Evolutionary conservation across 2,113 vertebrate species (phyloP), one percentile per base, ranked within the genome.

Genomic region (Paramormyrops kingsleyae): DNA sequence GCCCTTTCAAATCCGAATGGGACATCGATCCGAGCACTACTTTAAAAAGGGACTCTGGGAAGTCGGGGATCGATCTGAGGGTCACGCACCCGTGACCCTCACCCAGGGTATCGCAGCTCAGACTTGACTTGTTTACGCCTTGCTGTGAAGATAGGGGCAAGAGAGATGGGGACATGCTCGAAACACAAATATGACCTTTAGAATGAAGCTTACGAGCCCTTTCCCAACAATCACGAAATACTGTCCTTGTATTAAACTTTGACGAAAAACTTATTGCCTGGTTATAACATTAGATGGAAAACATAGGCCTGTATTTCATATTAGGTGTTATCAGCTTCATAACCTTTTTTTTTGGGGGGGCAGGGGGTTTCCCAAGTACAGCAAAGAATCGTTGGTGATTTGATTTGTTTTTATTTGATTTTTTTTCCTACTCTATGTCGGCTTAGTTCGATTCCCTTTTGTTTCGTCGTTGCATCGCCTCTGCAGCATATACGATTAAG

Each of bases 21-120:
- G 95, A 94, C 94, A 95, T 95, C 94, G 96, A 95, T 96, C 93
- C 94, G 92, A 90, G 92, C 80, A 93, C 92, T 92, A 90, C 95
- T 94, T 94, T 92, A 92, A 91, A 93, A 87, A 94, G 92, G 94
- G 92, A 93, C 94, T 94, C 94, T 93, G 94, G 95, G 93, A 94
- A 94, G 94, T 92, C 90, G 62, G 52, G 12, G 90, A 94, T 94
- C 89, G 95, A 95, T 95, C 94, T 88, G 91, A 89, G 93, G 94
- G 94, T 96, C 95, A 94, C 87, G 93, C 94, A 92, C 93, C 91
- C 88, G 88, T 84, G 91, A 92, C 92, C 93, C 93, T 87, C 86
- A 91, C 91, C 90, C 90, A 91, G 93, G 93, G 94, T 92, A 87
- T 88, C 50, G 44, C 53, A 19, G 70, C 93, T 87, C 91, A 94